Evolutionary conservation across 1,140 invertebrate species (phyloP).

Genomic region (Drepana arcuata): DNA sequence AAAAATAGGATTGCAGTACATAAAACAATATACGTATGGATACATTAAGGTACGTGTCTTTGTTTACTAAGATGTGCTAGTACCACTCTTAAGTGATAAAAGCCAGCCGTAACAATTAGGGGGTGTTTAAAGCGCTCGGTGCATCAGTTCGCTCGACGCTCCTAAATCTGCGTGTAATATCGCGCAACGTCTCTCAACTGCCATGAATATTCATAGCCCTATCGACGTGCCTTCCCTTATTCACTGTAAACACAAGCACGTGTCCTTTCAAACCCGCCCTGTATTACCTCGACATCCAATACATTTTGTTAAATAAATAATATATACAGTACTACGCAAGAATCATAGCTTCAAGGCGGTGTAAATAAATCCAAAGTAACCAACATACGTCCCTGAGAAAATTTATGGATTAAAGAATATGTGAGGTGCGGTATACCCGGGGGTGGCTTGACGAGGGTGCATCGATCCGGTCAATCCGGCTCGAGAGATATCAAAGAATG

Average conservation of each 20-base stretch:
- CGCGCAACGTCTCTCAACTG: slow-evolving; percentile 18
- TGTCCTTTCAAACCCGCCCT: slow-evolving; percentile 43
- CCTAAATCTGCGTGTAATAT: slow-evolving; percentile 23
- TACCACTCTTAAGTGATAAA: no score
- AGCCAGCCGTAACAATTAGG: no score
- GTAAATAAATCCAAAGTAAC: slow-evolving; percentile 9
- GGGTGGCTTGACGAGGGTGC: slow-evolving; percentile 13
- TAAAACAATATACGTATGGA: no score
- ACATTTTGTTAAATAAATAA: slow-evolving; percentile 16
- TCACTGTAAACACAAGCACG: slow-evolving; percentile 60
- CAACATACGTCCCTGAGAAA: slow-evolving; percentile 2
- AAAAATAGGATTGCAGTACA: no score
- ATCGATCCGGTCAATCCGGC: slow-evolving; percentile 8
- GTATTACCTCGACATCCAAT: slow-evolving; percentile 45
- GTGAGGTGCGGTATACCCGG: slow-evolving; percentile 1
- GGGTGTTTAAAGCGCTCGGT: no score
- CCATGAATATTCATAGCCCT: slow-evolving; percentile 57
- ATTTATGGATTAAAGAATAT: slow-evolving; percentile 10
- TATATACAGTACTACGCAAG: slow-evolving; percentile 1
- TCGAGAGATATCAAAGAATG: no score
- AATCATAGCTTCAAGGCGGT: slow-evolving; percentile 2
- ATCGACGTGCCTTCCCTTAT: slow-evolving; percentile 52
- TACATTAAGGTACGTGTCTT: no score
- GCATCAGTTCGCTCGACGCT: no score
- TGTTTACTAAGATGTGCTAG: no score